Percentiles rank a stretch among this genome's conserved stretches.
phyloP scores from a whole-genome alignment of 2,888 invertebrate species.

The Synergus gifuensis region DNA sequence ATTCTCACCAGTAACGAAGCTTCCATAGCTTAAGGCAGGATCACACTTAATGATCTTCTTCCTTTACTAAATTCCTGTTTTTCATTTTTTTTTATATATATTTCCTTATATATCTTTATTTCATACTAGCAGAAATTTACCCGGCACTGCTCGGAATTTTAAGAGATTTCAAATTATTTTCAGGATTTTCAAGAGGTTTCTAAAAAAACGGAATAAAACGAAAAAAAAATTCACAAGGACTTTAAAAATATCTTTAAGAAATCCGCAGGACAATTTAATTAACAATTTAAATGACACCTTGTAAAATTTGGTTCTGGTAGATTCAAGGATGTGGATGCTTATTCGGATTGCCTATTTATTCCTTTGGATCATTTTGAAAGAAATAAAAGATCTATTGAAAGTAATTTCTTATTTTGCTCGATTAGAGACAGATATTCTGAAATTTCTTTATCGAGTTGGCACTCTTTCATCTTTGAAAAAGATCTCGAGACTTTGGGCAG shows the following conservation, averaged over 20 bases:
- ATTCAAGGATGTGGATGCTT: too few relatives aligned
- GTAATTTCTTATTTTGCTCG: too few relatives aligned
- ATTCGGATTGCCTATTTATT: too few relatives aligned
- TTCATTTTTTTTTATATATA: neutral
- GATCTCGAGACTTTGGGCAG: conserved; percentile 53
- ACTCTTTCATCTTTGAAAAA: neutral
- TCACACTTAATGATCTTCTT: conserved; percentile 65
- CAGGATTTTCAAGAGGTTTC: too few relatives aligned
- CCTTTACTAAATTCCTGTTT: conserved; percentile 40
- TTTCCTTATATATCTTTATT: neutral
- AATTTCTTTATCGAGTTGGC: neutral
- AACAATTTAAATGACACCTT: too few relatives aligned
- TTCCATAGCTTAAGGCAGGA: conserved; percentile 53
- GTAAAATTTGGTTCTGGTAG: too few relatives aligned
- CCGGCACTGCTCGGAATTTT: too few relatives aligned
- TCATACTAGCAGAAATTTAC: neutral
- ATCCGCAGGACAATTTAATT: too few relatives aligned
- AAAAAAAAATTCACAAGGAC: too few relatives aligned
- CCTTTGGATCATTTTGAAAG: neutral
- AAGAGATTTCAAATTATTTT: too few relatives aligned
- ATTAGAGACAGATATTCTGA: neutral
- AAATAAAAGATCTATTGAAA: neutral
- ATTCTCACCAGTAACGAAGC: conserved; percentile 56
- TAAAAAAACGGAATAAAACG: too few relatives aligned
- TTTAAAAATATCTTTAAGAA: too few relatives aligned